Evolutionary conservation across 2,797 vertebrate genomes (phyloP).

Genomic region (Platalea minor): DNA sequence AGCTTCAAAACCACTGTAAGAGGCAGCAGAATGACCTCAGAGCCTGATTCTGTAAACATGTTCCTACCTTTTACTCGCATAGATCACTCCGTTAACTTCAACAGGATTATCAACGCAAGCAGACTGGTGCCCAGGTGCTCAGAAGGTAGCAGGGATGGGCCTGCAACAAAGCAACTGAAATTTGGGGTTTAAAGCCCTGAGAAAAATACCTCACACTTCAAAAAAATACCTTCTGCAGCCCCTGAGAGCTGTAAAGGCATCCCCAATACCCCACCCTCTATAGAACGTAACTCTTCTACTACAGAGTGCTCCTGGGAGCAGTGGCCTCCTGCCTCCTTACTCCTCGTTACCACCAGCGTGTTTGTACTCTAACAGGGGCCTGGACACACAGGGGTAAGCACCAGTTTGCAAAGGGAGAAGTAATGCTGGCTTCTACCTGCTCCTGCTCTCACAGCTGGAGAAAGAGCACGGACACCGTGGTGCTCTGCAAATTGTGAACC

Average conservation of each 20-base stretch:
- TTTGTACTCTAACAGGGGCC: neutral
- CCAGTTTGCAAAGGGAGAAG: neutral
- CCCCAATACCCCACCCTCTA: neutral
- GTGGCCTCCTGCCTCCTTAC: neutral
- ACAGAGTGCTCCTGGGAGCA: neutral
- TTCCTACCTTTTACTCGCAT: neutral
- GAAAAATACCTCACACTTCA: neutral
- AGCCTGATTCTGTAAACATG: neutral
- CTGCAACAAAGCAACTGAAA: neutral
- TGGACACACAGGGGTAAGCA: accelerated
- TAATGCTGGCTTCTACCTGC: neutral
- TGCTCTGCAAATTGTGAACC: neutral
- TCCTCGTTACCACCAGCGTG: neutral
- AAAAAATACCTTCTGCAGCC: neutral
- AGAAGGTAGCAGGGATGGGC: neutral
- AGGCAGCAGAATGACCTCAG: neutral
- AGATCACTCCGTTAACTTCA: neutral
- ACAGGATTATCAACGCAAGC: neutral
- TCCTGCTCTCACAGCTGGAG: neutral
- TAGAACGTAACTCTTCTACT: neutral
- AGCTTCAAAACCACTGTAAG: neutral
- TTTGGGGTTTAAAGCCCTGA: neutral
- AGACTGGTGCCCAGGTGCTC: neutral
- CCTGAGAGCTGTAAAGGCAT: neutral
- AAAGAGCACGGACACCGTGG: neutral